phyloP scores from a whole-genome alignment of 2,888 invertebrate species.

The Cryptocheilus praepositus region DNA sequence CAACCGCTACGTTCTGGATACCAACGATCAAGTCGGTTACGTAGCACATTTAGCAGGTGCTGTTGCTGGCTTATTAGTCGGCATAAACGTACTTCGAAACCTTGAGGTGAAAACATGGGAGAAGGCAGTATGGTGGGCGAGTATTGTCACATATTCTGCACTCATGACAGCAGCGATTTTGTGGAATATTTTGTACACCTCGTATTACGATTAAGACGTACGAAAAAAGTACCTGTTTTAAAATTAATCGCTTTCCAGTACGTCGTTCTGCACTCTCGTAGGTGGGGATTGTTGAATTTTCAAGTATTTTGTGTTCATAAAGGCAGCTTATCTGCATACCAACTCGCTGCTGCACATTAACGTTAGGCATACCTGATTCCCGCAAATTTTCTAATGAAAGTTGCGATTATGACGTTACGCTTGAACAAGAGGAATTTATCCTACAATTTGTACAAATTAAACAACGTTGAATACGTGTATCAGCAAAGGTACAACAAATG shows the following conservation, averaged over 20 bases:
- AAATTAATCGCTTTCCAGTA: slow-evolving; percentile 8
- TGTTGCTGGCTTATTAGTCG: slow-evolving; percentile 88
- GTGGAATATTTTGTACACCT: slow-evolving; percentile 83
- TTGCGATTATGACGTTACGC: too few species aligned
- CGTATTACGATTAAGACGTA: slow-evolving; percentile 71
- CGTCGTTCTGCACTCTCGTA: too few species aligned
- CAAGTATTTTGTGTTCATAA: too few species aligned
- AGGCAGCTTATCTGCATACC: too few species aligned
- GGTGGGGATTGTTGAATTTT: too few species aligned
- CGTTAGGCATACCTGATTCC: too few species aligned
- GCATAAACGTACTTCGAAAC: slow-evolving; percentile 90
- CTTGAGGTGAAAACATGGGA: slow-evolving; percentile 88
- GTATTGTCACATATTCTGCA: slow-evolving; percentile 82
- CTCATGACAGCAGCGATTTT: slow-evolving; percentile 85
- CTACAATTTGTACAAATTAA: too few species aligned
- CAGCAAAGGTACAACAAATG: too few species aligned
- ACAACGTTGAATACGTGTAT: too few species aligned
- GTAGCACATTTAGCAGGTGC: slow-evolving; percentile 96
- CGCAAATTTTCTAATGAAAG: too few species aligned
- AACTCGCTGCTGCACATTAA: too few species aligned
- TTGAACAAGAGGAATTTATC: too few species aligned
- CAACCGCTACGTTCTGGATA: slow-evolving; percentile 85
- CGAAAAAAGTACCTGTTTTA: neutral
- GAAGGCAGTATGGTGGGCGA: slow-evolving; percentile 87
- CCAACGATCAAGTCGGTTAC: slow-evolving; percentile 90